A percentile compares a stretch with the other conserved stretches of the same genome.
phyloP scores from a whole-genome alignment of 2,888 invertebrate genomes.

The Sericinus montela region DNA sequence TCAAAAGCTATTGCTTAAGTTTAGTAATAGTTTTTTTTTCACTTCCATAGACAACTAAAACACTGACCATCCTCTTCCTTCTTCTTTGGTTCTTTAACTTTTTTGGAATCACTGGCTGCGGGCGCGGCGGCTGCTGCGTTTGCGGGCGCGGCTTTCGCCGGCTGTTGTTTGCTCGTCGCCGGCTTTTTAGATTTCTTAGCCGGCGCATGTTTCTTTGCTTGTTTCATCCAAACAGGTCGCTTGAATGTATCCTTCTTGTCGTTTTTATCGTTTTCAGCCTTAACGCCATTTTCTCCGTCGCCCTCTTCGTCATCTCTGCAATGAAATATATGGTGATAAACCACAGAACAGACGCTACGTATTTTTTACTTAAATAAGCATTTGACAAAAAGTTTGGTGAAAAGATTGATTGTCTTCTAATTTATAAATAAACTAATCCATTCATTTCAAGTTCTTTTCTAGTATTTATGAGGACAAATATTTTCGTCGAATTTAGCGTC shows the following conservation, averaged over 20 bases:
- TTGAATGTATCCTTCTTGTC: constrained; percentile 79
- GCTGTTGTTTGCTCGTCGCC: constrained; percentile 45
- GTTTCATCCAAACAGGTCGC: constrained; percentile 91
- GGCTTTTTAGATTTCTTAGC: constrained; percentile 81
- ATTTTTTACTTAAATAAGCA: too few relatives aligned
- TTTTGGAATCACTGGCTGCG: constrained; percentile 40
- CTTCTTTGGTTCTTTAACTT: constrained; percentile 66
- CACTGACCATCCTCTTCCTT: constrained; percentile 49
- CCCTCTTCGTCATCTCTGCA: constrained; percentile 78
- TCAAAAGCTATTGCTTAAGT: too few relatives aligned
- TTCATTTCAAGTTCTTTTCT: too few relatives aligned
- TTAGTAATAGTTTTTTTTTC: too few relatives aligned
- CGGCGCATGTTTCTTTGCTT: constrained; percentile 76
- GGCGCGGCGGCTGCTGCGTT: constrained; percentile 33
- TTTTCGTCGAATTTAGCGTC: too few relatives aligned
- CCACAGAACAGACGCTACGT: too few relatives aligned
- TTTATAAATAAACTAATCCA: too few relatives aligned
- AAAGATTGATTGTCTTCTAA: too few relatives aligned
- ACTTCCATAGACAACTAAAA: too few relatives aligned
- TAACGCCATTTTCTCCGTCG: constrained; percentile 53
- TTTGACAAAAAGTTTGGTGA: too few relatives aligned
- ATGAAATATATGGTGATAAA: too few relatives aligned
- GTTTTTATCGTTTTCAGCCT: constrained; percentile 54
- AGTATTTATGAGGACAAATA: too few relatives aligned
- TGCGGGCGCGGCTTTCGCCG: constrained; percentile 38